Evolutionary conservation across 2,888 invertebrate genomes (phyloP).

Genomic region (Agapostemon virescens): DNA sequence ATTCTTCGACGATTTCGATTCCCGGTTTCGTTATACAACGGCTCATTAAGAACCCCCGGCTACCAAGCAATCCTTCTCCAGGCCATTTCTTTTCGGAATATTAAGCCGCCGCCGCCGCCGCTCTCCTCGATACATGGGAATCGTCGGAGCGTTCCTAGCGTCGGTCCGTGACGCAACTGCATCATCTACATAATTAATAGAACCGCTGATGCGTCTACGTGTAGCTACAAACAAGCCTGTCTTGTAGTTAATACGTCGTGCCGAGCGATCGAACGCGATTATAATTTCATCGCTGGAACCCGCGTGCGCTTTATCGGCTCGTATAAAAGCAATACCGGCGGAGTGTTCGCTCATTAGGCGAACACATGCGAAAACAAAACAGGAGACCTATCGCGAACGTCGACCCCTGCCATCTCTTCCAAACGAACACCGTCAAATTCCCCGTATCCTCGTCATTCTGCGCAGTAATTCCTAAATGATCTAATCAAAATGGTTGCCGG

Average conservation of each 20-base stretch:
- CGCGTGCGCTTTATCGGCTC: slow-evolving; percentile 65
- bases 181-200: slow-evolving; percentile 73
- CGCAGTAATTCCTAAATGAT: background rate
- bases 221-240: slow-evolving; percentile 73
- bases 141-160: slow-evolving; percentile 34
- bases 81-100: slow-evolving; percentile 28
- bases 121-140: slow-evolving; percentile 42
- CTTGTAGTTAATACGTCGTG: slow-evolving; percentile 74
- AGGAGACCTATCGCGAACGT: background rate
- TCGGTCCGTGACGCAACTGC: slow-evolving; percentile 56
- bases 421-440: background rate
- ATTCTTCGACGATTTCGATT: background rate
- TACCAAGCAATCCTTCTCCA: background rate
- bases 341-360: slow-evolving; percentile 31
- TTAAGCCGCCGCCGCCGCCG: slow-evolving; percentile 38
- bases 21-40: slow-evolving; percentile 20
- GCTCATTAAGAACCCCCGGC: background rate
- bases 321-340: slow-evolving; percentile 46
- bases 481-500: background rate
- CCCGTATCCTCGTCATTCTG: background rate
- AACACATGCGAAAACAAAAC: slow-evolving; percentile 45
- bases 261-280: slow-evolving; percentile 72
- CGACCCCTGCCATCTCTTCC: background rate
- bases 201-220: slow-evolving; percentile 72
- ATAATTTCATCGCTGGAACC: slow-evolving; percentile 73